Base-by-base conservation (phyloP, 1,140 invertebrate genomes). In the Tetragonula clypearis region DNA sequence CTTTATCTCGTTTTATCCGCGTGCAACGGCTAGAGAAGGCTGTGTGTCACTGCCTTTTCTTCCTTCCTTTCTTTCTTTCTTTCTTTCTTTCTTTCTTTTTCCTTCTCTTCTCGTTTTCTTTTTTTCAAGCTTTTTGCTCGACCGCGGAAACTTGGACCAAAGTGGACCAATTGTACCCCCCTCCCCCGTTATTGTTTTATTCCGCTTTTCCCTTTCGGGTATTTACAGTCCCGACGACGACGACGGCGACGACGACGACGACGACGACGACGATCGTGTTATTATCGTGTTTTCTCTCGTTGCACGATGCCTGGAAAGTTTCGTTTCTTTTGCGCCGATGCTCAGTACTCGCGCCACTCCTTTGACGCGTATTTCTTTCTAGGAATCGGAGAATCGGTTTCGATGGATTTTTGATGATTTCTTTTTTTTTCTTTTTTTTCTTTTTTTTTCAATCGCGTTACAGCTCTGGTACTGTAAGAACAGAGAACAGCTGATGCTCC, bases 121-220 rank as follows among this genome's bases (percentile, higher is more conserved):
- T 53, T 56, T 30, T 49, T 30, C n/a, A 58, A 58, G n/a, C 56
- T 69, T 79, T 62, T 69, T 79, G 60, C 60, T 56, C 58, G 14
- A 49, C 60, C 69, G n/a, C 62, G 53, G 78, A 81, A 85, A 85
- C 79, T 81, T 85, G 15, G 49, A 0, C 53, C 68, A 66, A 81
- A 80, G 77, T 81, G 78, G 77, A 81, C 84, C 84, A 81, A 81
- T 85, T 74, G 60, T 81, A 49, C 6, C 8, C 41, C 41, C 49
- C 84, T 30, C 30, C 72, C 41, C 3, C 72, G 66, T 85, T 81
- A 85, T 85, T 85, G 79, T 85, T 85, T 85, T 85, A 80, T 81
- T 75, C 84, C 79, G 79, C 71, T 80, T 49, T 68, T 68, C n/a
- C 62, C 79, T 68, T 74, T 75, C 79, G 12, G 71, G 79, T 82